phyloP scores from a whole-genome alignment of 2,113 vertebrate species.

The Halichoerus grypus region DNA sequence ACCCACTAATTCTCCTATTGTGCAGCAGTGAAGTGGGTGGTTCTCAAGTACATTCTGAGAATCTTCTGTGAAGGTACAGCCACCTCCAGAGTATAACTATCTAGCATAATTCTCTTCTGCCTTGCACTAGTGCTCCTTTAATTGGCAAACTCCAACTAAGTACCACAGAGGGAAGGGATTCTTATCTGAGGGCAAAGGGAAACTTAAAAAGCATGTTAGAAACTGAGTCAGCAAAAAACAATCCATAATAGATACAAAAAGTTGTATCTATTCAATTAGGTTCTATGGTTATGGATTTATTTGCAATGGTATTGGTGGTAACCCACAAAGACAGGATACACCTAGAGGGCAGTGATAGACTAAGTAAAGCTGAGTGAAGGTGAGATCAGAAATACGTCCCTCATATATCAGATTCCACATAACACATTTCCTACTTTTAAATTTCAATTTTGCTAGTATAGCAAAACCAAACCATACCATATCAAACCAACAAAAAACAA shows the following conservation, averaged over 20 bases:
- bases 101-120: background rate
- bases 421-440: background rate
- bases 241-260: background rate
- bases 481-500: background rate
- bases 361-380: background rate
- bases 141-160: background rate
- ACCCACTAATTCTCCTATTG: background rate
- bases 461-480: background rate
- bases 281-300: background rate
- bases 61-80: background rate
- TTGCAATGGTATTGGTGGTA: background rate
- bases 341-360: background rate
- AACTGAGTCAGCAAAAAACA: background rate
- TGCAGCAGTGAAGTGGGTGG: rapidly evolving
- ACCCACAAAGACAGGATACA: background rate
- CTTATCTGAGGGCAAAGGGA: background rate
- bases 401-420: background rate
- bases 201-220: background rate
- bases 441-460: background rate
- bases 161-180: background rate
- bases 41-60: background rate
- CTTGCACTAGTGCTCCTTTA: background rate
- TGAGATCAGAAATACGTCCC: background rate
- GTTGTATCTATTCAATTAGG: background rate
- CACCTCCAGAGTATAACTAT: background rate